Percentiles rank a stretch among this genome's conserved stretches.
phyloP scores from a whole-genome alignment of 1,140 invertebrate species.

The Parasteatoda tepidariorum region DNA sequence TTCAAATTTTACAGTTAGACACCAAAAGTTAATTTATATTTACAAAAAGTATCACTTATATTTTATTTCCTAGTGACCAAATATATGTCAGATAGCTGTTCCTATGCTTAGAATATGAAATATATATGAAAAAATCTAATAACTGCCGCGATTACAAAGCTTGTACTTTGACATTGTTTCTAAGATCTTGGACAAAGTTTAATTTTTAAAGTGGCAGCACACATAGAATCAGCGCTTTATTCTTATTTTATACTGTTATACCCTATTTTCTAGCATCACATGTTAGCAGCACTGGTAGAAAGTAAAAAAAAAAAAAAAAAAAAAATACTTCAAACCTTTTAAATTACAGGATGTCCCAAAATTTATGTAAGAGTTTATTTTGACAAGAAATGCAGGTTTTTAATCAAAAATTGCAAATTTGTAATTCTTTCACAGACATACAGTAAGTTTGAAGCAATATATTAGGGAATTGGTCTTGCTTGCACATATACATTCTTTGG shows the following conservation, averaged over 20 bases:
- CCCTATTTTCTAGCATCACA: slow-evolving; percentile 14
- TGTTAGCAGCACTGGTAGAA: slow-evolving; percentile 1
- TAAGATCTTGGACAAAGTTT: slow-evolving; percentile 36
- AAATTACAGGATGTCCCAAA: too few species aligned
- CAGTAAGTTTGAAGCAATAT: too few species aligned
- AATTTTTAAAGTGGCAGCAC: slow-evolving; percentile 40
- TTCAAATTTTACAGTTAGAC: not conserved
- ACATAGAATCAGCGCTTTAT: slow-evolving; percentile 47
- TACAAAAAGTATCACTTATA: not conserved
- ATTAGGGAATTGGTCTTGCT: too few species aligned
- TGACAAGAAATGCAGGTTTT: too few species aligned
- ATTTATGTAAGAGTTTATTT: too few species aligned
- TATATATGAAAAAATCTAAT: slow-evolving; percentile 56
- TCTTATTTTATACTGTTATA: not conserved
- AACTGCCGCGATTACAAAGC: slow-evolving; percentile 2
- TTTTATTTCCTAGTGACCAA: not conserved
- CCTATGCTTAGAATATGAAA: slow-evolving; percentile 29
- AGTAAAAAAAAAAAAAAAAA: not conserved
- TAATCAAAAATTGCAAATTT: too few species aligned
- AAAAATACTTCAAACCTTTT: not conserved
- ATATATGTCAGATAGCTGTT: slow-evolving; percentile 20
- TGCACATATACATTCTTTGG: too few species aligned
- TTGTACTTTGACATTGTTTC: slow-evolving; percentile 40
- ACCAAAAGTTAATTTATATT: not conserved
- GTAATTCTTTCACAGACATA: too few species aligned